Evolutionary conservation across 2,797 vertebrate species (phyloP).

Genomic region (Capromys pilorides): DNA sequence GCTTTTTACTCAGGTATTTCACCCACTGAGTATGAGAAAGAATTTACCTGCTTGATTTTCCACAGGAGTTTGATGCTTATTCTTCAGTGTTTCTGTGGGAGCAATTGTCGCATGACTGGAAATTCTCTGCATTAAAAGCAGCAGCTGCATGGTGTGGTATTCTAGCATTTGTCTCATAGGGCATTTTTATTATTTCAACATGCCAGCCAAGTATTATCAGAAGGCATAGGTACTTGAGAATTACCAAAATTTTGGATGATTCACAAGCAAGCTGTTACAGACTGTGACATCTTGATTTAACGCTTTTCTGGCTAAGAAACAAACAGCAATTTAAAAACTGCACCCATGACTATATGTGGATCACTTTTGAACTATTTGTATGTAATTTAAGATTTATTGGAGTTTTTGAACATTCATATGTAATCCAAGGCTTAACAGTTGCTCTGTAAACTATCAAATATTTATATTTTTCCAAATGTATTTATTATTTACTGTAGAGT

Average conservation of each 20-base stretch:
- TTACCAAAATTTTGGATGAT: constrained; percentile 71
- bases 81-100: constrained; percentile 23
- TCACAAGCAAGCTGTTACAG: constrained; percentile 60
- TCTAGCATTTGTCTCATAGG: constrained; percentile 14
- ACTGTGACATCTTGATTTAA: constrained; percentile 73
- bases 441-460: constrained; percentile 76
- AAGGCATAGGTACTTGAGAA: constrained; percentile 60
- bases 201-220: constrained; percentile 56
- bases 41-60: background rate
- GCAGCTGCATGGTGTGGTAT: background rate
- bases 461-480: constrained; percentile 78
- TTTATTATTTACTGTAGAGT: constrained; percentile 77
- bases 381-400: constrained; percentile 68
- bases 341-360: constrained; percentile 44
- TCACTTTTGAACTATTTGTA: constrained; percentile 67
- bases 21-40: background rate
- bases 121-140: constrained; percentile 53
- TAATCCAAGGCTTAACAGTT: constrained; percentile 72
- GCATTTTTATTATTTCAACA: constrained; percentile 72
- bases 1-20: background rate
- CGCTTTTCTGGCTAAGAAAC: constrained; percentile 49
- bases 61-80: constrained; percentile 24
- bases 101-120: background rate
- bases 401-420: constrained; percentile 61
- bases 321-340: constrained; percentile 34